Evolutionary conservation across 1,140 invertebrate genomes (phyloP).

Genomic region (Micrasema minimum): DNA sequence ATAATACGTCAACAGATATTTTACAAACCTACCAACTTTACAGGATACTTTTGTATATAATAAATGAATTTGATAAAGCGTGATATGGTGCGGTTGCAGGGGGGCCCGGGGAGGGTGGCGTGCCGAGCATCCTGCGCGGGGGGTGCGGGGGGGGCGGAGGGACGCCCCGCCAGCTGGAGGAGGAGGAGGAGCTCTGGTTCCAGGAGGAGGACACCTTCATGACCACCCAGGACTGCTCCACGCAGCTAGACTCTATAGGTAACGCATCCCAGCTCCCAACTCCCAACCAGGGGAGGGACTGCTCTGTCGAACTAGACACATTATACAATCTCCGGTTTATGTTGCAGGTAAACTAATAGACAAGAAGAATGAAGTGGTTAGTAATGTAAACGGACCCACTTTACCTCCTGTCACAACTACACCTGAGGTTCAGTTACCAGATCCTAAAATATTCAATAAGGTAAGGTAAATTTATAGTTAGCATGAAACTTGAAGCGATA

Average conservation of each 20-base stretch:
- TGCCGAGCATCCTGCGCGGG: slow-evolving; percentile 82
- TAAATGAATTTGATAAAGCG: no score
- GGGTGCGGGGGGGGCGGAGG: slow-evolving; percentile 86
- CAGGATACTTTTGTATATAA: no score
- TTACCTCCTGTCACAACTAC: slow-evolving; percentile 42
- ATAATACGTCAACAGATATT: no score
- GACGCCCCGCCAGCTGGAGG: slow-evolving; percentile 92
- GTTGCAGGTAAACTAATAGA: slow-evolving; percentile 71
- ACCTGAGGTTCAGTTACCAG: slow-evolving; percentile 65
- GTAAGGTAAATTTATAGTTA: no score
- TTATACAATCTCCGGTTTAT: no score
- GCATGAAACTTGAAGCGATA: no score
- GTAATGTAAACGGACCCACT: slow-evolving; percentile 55
- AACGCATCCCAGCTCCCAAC: no score
- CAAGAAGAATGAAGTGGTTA: slow-evolving; percentile 69
- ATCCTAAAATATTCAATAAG: slow-evolving; percentile 67
- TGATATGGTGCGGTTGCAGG: slow-evolving; percentile 46
- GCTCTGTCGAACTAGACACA: no score
- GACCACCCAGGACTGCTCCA: slow-evolving; percentile 63
- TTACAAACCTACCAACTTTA: no score
- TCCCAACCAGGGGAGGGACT: no score
- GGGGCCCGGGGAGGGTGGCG: slow-evolving; percentile 65
- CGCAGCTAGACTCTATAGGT: slow-evolving; percentile 70
- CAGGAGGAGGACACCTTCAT: slow-evolving; percentile 90
- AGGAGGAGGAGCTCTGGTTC: slow-evolving; percentile 99